Conservation (phyloP, 2,888 invertebrate genomes). For the Rapana venosa region DNA sequence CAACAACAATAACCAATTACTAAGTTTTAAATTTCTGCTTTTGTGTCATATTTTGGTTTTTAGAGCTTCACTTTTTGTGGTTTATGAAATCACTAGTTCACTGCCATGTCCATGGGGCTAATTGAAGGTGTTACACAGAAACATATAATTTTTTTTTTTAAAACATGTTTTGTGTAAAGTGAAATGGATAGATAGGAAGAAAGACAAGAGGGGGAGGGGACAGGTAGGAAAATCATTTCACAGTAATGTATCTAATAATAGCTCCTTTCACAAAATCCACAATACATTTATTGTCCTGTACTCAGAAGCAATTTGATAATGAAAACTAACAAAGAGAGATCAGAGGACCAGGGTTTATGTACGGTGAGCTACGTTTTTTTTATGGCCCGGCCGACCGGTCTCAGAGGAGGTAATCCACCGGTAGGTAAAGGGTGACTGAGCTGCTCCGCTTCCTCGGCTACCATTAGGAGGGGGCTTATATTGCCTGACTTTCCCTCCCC, state of each 20-base stretch:
- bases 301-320: not conserved
- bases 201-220: not conserved
- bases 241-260: no score
- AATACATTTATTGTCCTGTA: not conserved
- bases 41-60: no score
- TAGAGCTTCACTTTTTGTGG: no score
- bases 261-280: no score
- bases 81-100: no score
- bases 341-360: not conserved
- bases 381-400: not conserved
- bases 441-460: not conserved
- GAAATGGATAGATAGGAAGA: not conserved
- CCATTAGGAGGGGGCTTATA: not conserved
- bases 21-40: no score
- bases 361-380: not conserved
- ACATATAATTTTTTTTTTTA: no score
- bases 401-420: not conserved
- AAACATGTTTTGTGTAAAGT: no score
- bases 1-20: no score
- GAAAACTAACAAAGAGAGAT: not conserved
- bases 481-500: not conserved
- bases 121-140: no score
- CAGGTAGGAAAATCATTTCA: no score
- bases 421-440: not conserved
- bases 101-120: no score